phyloP scores from a whole-genome alignment of 2,888 invertebrate species.

The Synanthedon formicaeformis region DNA sequence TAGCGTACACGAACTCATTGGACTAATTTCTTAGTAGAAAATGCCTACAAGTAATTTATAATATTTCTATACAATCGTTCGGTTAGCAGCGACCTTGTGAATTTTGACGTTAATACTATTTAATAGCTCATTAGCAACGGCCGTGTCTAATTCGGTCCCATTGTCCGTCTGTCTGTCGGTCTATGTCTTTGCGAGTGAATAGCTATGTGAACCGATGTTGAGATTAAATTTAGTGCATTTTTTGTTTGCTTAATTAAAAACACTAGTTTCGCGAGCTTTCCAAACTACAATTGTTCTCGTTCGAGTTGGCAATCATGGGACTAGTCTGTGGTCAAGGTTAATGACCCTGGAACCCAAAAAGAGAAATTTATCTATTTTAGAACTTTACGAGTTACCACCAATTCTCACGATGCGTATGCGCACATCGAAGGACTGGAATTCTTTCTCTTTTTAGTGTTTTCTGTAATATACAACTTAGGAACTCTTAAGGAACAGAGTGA shows the following conservation, averaged over 20 bases:
- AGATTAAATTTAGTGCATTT: constrained; percentile 7
- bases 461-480: no score
- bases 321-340: not conserved
- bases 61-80: not conserved
- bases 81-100: not conserved
- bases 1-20: no score
- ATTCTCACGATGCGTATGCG: no score
- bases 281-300: not conserved
- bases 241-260: not conserved
- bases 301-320: not conserved
- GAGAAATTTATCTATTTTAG: no score
- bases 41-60: not conserved
- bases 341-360: not conserved
- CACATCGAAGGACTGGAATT: no score
- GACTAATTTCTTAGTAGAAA: no score
- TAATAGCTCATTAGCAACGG: constrained; percentile 3
- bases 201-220: not conserved
- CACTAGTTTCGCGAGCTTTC: not conserved
- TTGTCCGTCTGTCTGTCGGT: constrained; percentile 17
- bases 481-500: no score
- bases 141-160: constrained; percentile 16
- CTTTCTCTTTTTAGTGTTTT: no score
- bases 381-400: no score
- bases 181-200: not conserved
- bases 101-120: not conserved